Evolutionary conservation across 2,888 invertebrate genomes (phyloP).

Genomic region (Lapara coniferarum): DNA sequence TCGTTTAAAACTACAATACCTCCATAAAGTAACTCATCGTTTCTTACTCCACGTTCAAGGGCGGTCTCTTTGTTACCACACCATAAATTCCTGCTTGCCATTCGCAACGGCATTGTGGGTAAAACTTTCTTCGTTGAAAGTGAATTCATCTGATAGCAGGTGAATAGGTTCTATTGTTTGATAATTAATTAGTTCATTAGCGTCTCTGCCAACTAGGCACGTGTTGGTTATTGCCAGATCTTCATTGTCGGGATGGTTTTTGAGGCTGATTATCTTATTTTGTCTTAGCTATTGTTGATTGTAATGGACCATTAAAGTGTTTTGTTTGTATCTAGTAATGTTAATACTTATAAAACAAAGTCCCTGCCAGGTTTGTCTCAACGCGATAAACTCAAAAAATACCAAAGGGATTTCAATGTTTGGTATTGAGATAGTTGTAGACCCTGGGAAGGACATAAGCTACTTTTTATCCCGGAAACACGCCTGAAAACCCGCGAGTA

Average conservation of each 20-base stretch:
- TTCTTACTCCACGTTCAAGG: not conserved
- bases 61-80: constrained; percentile 51
- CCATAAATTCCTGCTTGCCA: constrained; percentile 65
- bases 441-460: too few species aligned
- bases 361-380: too few species aligned
- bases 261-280: constrained; percentile 17
- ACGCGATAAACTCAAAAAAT: too few species aligned
- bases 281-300: too few species aligned
- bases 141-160: constrained; percentile 60
- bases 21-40: not conserved
- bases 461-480: too few species aligned
- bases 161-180: constrained; percentile 67
- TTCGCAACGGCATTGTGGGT: constrained; percentile 49
- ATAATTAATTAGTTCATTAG: constrained; percentile 76
- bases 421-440: too few species aligned
- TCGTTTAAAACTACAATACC: not conserved
- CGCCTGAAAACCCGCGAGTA: too few species aligned
- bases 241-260: constrained; percentile 11
- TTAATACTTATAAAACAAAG: too few species aligned
- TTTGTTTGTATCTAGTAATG: not conserved
- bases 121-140: constrained; percentile 53
- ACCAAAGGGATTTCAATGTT: too few species aligned
- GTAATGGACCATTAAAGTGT: not conserved
- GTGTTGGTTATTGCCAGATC: constrained; percentile 36
- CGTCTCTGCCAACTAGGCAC: constrained; percentile 57